These are phyloP conservation scores for Volucella inflata DNA, from an alignment of 2,888 invertebrate species.

Conservation along the genomic window DNA sequence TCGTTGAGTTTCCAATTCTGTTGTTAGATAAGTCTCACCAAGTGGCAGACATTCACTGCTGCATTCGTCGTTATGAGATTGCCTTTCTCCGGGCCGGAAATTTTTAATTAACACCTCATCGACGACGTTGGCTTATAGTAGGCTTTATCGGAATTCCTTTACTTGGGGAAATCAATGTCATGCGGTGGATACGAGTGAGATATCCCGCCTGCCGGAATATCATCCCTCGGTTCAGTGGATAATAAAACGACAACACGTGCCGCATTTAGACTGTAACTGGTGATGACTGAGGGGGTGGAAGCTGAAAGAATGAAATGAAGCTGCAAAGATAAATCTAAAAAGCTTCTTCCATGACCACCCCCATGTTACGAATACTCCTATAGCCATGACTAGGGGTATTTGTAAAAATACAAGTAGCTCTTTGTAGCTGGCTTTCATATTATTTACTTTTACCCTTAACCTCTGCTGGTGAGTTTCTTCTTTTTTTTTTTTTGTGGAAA, in stretches of 20 bases:
- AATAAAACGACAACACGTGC: constrained; percentile 62
- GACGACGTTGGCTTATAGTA: constrained; percentile 25
- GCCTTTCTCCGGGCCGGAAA: not conserved
- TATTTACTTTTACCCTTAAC: constrained; percentile 43
- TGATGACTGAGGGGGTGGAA: not conserved
- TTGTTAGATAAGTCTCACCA: constrained; percentile 26
- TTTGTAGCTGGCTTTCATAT: constrained; percentile 7
- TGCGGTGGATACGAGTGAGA: not conserved
- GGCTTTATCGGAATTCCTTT: constrained; percentile 16
- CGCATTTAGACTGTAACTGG: constrained; percentile 32
- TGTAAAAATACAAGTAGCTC: constrained; percentile 1
- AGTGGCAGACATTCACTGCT: not conserved
- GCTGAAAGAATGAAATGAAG: not conserved
- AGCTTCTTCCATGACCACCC: constrained; percentile 9
- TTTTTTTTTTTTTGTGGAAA: not conserved
- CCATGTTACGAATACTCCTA: not conserved
- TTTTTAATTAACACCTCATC: constrained; percentile 49
- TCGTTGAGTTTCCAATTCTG: not conserved
- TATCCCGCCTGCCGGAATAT: constrained; percentile 6
- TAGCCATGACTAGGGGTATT: constrained; percentile 7
- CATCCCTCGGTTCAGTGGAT: constrained; percentile 11
- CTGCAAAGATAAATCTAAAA: constrained; percentile 50
- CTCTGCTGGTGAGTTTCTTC: constrained; percentile 1
- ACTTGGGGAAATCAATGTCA: not conserved
- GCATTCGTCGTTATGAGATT: constrained; percentile 6